Evolutionary conservation across 2,113 vertebrate genomes (phyloP), one percentile per base, ranked within the genome.

Genomic region (Siniperca knerii): DNA sequence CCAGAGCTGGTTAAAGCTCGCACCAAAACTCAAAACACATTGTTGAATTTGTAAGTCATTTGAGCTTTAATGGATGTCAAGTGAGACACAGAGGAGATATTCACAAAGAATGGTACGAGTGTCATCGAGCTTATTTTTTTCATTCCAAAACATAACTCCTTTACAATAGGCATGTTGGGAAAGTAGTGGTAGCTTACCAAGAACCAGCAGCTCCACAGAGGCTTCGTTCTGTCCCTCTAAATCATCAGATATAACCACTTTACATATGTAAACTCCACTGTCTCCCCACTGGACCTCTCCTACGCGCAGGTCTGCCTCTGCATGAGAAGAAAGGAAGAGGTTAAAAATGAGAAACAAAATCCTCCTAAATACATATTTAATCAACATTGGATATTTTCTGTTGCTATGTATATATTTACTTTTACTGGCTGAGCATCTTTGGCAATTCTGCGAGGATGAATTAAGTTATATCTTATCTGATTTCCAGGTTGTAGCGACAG

Each of bases 281-380:
- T 95, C 94, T 37, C 94, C 94, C 94, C 94, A 95, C 76, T 92
- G 85, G 60, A 93, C 89, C 75, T 93, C 91, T 61, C 93, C 93
- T 6, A 95, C 87, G 16, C 90, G 88, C 61, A 95, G 85, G 78
- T 95, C 94, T 9, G 93, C 94, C 40, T 92, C 93, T 95, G 73
- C 8, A 83, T 13, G 50, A 77, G 20, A 54, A 40, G 48, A 35
- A 57, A 60, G 2, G 16, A 50, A 65, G 7, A 58, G 12, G 48
- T 70, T 33, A 0, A 46, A 77, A 23, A 13, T 33, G 35, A 50
- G 13, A 69, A 21, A 35, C 15, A 6, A 33, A 46, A 29, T 64
- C 54, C 13, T 62, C 4, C 20, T 23, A 54, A 42, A 37, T 23
- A 54, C 68, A 54, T n/a, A 70, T 23, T 35, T 44, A 25, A 77